Evolutionary conservation across 2,113 vertebrate genomes (phyloP).

Genomic region (Hipposideros armiger): DNA sequence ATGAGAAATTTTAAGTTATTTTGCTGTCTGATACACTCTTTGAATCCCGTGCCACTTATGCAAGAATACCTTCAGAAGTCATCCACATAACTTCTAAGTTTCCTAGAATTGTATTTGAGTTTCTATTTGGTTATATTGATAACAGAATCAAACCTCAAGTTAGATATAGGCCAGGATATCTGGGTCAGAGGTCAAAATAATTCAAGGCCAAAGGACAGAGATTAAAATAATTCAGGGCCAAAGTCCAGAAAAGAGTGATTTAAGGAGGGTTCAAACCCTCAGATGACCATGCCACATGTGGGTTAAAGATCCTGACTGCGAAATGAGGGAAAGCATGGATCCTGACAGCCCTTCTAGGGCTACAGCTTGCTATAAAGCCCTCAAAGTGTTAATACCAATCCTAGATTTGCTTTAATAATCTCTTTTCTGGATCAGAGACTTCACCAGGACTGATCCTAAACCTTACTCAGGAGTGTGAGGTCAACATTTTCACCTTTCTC

Average conservation of each 20-base stretch:
- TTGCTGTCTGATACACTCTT: background rate
- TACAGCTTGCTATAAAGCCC: background rate
- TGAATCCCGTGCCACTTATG: background rate
- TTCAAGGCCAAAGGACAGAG: background rate
- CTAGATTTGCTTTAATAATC: constrained; percentile 23
- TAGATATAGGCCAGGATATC: background rate
- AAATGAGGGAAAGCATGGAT: background rate
- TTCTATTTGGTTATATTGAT: background rate
- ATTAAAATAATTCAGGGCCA: background rate
- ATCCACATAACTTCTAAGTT: background rate
- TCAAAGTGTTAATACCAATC: background rate
- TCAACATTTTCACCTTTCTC: background rate
- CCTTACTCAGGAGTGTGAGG: background rate
- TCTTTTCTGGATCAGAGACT: background rate
- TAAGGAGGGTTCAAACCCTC: background rate
- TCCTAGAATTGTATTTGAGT: background rate
- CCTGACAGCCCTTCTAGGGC: background rate
- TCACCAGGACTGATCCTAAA: background rate
- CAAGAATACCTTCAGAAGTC: background rate
- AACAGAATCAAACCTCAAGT: background rate
- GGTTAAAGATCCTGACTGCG: background rate
- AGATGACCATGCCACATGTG: background rate
- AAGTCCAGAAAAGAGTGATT: background rate
- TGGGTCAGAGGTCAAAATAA: background rate
- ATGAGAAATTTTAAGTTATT: background rate